Percentiles rank a stretch among this genome's conserved stretches.
Evolutionary conservation across 35 echinoderm and acorn worm genomes (phyloP).

Genomic region (Anneissia japonica): DNA sequence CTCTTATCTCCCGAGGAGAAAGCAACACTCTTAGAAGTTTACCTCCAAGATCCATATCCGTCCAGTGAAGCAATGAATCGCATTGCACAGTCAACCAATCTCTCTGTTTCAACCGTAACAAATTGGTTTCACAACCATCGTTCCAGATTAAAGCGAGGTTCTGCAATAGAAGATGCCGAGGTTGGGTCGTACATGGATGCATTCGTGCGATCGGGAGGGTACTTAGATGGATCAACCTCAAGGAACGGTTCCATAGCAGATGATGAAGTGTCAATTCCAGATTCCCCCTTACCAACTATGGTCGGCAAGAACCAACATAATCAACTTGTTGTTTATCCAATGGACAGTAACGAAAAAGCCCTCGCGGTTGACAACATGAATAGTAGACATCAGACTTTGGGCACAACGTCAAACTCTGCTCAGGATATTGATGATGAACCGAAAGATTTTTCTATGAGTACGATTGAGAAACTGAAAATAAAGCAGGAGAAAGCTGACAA

Average conservation of each 20-base stretch:
- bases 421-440: background rate
- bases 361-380: background rate
- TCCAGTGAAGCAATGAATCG: conserved; percentile 66
- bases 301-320: background rate
- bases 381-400: background rate
- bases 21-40: conserved; percentile 53
- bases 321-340: background rate
- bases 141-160: conserved; percentile 64
- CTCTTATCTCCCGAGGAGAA: conserved; percentile 82
- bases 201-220: background rate
- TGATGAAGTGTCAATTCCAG: background rate
- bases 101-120: conserved; percentile 79
- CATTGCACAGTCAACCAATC: conserved; percentile 59
- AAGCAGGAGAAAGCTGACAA: background rate
- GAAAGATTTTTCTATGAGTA: background rate
- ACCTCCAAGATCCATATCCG: conserved; percentile 84
- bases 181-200: background rate
- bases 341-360: background rate
- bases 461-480: background rate
- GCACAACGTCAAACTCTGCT: background rate
- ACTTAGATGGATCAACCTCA: background rate
- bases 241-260: background rate
- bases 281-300: background rate
- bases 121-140: conserved; percentile 99
- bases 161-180: background rate